phyloP scores from a whole-genome alignment of 2,888 invertebrate genomes.

The Chydorus sphaericus region DNA sequence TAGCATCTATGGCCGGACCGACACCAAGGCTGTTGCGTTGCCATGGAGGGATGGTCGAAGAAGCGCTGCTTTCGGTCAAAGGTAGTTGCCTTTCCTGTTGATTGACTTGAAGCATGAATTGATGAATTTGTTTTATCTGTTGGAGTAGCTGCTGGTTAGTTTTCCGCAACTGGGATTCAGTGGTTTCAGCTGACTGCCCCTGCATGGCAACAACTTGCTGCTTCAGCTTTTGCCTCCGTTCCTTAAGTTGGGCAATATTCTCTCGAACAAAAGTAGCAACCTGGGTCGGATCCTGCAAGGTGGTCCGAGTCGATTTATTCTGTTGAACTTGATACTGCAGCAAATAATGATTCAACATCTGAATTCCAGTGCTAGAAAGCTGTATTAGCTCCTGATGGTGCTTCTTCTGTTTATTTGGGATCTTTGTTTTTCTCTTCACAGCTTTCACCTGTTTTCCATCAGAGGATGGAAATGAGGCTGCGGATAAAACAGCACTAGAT shows the following conservation, averaged over 20 bases:
- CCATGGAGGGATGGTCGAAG: not conserved
- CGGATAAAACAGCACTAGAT: slow-evolving; percentile 19
- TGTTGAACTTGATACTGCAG: slow-evolving; percentile 29
- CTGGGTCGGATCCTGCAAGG: slow-evolving; percentile 18
- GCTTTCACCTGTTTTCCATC: slow-evolving; percentile 72
- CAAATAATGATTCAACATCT: slow-evolving; percentile 27
- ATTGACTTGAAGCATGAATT: slow-evolving; percentile 36
- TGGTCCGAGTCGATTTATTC: slow-evolving; percentile 33
- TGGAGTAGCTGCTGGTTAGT: slow-evolving; percentile 19
- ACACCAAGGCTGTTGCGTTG: slow-evolving; percentile 2
- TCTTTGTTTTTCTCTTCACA: slow-evolving; percentile 63
- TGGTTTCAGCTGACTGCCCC: slow-evolving; percentile 21
- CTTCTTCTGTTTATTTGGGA: slow-evolving; percentile 33
- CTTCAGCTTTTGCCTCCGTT: slow-evolving; percentile 20
- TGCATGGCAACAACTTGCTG: slow-evolving; percentile 20
- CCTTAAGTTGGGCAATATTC: slow-evolving; percentile 21
- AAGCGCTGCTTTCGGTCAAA: not conserved
- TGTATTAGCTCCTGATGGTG: slow-evolving; percentile 26
- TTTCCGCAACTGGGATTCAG: slow-evolving; percentile 19
- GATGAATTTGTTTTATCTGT: slow-evolving; percentile 24
- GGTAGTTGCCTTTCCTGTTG: slow-evolving; percentile 10
- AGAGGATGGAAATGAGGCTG: slow-evolving; percentile 14
- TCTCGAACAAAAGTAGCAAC: slow-evolving; percentile 19
- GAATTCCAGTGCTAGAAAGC: slow-evolving; percentile 24
- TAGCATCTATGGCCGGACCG: not conserved